Percentiles rank a stretch among this genome's conserved stretches.
These are phyloP conservation scores for Leuciscus idus DNA, from an alignment of 2,113 vertebrate species.

Conservation along the genomic window DNA sequence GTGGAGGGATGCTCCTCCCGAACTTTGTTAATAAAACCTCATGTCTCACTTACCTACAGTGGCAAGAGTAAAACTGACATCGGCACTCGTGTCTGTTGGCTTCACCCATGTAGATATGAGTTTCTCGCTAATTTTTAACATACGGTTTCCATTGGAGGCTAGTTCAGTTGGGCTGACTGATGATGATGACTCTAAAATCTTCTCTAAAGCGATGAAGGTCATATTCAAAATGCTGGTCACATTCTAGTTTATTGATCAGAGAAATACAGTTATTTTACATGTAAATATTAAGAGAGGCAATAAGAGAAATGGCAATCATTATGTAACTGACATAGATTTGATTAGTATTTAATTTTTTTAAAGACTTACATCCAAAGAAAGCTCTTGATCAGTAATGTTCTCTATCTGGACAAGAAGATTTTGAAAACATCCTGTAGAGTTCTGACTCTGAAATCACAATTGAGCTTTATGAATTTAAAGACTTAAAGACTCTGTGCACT, in stretches of 20 bases:
- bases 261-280: background rate
- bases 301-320: background rate
- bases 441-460: background rate
- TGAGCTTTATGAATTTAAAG: background rate
- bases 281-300: background rate
- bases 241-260: background rate
- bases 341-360: background rate
- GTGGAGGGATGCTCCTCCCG: too few species aligned
- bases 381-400: background rate
- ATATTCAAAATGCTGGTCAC: background rate
- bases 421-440: background rate
- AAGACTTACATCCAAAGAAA: background rate
- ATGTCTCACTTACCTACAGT: slow-evolving; percentile 10
- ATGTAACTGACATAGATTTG: background rate
- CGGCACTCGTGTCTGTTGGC: background rate
- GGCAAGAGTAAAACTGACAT: background rate
- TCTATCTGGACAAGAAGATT: background rate
- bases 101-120: background rate
- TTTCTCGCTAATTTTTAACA: too few species aligned
- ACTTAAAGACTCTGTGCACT: background rate
- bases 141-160: background rate
- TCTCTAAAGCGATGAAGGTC: background rate
- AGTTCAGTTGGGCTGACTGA: background rate
- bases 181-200: background rate
- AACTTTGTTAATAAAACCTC: too few species aligned